phyloP scores from a whole-genome alignment of 2,888 invertebrate species.

The Chloroclysta siterata region DNA sequence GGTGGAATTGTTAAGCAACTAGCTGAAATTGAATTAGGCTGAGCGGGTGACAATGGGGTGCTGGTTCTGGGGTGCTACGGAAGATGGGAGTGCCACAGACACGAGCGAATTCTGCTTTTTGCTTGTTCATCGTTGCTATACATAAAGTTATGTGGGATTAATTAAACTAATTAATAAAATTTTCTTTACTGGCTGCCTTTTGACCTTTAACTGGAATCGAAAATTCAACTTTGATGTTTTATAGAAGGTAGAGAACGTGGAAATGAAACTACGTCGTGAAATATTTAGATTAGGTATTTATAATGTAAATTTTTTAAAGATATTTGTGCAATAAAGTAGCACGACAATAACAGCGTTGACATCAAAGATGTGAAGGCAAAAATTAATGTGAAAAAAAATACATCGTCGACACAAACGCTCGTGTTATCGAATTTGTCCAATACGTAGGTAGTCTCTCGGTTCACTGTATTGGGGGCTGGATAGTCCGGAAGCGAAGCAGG shows the following conservation, averaged over 20 bases:
- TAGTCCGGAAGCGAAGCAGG: conserved; percentile 23
- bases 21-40: conserved; percentile 71
- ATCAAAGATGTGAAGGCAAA: neutral
- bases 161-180: conserved; percentile 31
- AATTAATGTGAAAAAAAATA: too few species aligned
- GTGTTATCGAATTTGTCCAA: conserved; percentile 8
- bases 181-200: conserved; percentile 9
- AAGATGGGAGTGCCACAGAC: conserved; percentile 37
- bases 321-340: neutral
- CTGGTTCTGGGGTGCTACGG: conserved; percentile 19
- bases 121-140: conserved; percentile 48
- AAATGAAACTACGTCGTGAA: neutral
- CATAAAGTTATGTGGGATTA: conserved; percentile 26
- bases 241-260: neutral
- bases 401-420: neutral
- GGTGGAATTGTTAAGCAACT: conserved; percentile 70
- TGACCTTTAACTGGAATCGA: conserved; percentile 7
- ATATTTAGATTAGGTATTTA: neutral
- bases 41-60: conserved; percentile 54
- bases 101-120: conserved; percentile 44
- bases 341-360: neutral
- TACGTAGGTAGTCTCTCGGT: neutral
- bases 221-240: conserved; percentile 2
- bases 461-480: conserved; percentile 18
- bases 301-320: neutral